A percentile compares a stretch with the other conserved stretches of the same genome.
Evolutionary conservation across 2,113 vertebrate genomes (phyloP).

Genomic region (Camarhynchus parvulus): DNA sequence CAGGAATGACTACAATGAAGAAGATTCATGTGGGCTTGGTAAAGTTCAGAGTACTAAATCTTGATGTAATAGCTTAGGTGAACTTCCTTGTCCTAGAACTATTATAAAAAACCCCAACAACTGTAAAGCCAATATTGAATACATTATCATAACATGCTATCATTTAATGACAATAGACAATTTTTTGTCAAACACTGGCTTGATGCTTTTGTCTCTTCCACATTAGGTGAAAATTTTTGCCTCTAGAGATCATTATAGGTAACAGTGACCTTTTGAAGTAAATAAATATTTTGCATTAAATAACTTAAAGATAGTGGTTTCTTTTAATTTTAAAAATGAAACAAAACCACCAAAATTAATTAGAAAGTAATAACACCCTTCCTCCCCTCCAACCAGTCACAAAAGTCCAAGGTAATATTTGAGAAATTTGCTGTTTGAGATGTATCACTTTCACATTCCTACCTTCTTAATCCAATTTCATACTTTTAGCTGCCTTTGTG

Average conservation of each 20-base stretch:
- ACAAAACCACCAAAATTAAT: neutral
- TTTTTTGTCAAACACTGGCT: neutral
- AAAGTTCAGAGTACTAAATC: slow-evolving; percentile 8
- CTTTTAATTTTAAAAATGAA: neutral
- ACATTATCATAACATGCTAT: neutral
- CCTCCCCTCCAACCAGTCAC: rapidly evolving
- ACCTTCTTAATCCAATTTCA: neutral
- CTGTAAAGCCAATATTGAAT: neutral
- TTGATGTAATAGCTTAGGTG: neutral
- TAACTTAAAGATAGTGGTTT: neutral
- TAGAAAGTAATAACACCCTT: neutral
- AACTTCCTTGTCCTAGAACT: slow-evolving; percentile 4
- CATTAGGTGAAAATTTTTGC: neutral
- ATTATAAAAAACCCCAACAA: neutral
- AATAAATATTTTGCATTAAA: neutral
- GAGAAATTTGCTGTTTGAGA: neutral
- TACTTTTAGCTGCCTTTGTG: neutral
- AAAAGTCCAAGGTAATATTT: neutral
- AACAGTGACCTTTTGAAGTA: neutral
- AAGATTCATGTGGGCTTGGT: neutral
- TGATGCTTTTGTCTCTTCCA: neutral
- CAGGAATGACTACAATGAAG: neutral
- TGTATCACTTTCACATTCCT: neutral
- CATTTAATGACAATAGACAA: neutral
- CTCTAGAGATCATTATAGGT: neutral